phyloP scores from a whole-genome alignment of 2,113 vertebrate genomes.

The Maccullochella peelii region DNA sequence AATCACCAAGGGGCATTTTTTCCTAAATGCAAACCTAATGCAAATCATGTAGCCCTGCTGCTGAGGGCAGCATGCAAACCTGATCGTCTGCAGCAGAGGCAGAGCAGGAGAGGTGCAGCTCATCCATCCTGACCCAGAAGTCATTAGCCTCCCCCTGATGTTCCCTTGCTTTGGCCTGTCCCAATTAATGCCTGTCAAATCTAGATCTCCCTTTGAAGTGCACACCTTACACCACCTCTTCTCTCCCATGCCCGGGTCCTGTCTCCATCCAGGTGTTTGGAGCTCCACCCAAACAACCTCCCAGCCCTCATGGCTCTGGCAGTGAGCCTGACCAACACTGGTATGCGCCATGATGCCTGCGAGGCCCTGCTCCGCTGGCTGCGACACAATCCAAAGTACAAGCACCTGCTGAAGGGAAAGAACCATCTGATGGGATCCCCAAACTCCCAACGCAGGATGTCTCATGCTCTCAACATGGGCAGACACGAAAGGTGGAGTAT shows the following conservation, averaged over 20 bases:
- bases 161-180: conserved; percentile 61
- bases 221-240: conserved; percentile 40
- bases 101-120: conserved; percentile 30
- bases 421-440: conserved; percentile 87
- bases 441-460: conserved; percentile 87
- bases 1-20: conserved; percentile 2
- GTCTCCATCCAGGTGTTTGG: conserved; percentile 90
- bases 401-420: conserved; percentile 90
- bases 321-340: conserved; percentile 97
- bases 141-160: conserved; percentile 73
- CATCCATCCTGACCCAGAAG: conserved; percentile 40
- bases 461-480: conserved; percentile 78
- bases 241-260: conserved; percentile 9
- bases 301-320: conserved; percentile 95
- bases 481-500: conserved; percentile 69
- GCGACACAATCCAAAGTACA: conserved; percentile 95
- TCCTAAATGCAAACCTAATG: conserved; percentile 53
- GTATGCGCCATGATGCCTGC: conserved; percentile 94
- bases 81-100: conserved; percentile 11
- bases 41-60: conserved; percentile 36
- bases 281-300: conserved; percentile 96
- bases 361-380: conserved; percentile 94
- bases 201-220: conserved; percentile 74
- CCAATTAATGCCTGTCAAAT: conserved; percentile 77
- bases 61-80: conserved; percentile 37